Conservation (phyloP, 2,113 vertebrate genomes). For the Dipodomys merriami region DNA sequence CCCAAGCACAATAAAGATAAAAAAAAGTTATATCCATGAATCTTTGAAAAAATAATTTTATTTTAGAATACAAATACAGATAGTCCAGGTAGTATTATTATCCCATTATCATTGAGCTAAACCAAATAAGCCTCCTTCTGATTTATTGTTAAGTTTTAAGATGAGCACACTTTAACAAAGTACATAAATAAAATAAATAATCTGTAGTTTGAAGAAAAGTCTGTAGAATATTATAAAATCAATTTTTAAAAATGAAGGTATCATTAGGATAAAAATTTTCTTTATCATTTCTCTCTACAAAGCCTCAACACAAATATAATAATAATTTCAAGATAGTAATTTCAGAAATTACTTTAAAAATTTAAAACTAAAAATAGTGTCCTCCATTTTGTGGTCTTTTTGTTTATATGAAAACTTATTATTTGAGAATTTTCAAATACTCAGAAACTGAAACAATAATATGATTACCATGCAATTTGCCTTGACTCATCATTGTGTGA, state of each 20-base stretch:
- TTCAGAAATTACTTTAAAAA: not conserved
- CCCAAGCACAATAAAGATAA: not conserved
- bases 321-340: not conserved
- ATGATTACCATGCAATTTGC: not conserved
- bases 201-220: not conserved
- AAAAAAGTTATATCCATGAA: no score
- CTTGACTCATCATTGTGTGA: not conserved
- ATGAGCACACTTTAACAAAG: not conserved
- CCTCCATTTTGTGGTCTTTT: not conserved
- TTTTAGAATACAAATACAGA: not conserved
- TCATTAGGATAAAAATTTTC: not conserved
- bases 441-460: not conserved
- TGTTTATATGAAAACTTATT: not conserved
- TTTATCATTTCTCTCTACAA: not conserved
- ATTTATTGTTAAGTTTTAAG: slow-evolving; percentile 3
- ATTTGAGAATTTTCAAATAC: slow-evolving; percentile 42
- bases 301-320: not conserved
- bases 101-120: not conserved
- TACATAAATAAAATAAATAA: not conserved
- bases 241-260: slow-evolving; percentile 18
- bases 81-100: not conserved
- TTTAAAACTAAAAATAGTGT: not conserved
- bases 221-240: not conserved
- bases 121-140: not conserved
- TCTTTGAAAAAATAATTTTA: not conserved